A percentile compares a stretch with the other conserved stretches of the same genome.
Evolutionary conservation across 2,113 vertebrate species (phyloP).

Genomic region (Trogon surrucura): DNA sequence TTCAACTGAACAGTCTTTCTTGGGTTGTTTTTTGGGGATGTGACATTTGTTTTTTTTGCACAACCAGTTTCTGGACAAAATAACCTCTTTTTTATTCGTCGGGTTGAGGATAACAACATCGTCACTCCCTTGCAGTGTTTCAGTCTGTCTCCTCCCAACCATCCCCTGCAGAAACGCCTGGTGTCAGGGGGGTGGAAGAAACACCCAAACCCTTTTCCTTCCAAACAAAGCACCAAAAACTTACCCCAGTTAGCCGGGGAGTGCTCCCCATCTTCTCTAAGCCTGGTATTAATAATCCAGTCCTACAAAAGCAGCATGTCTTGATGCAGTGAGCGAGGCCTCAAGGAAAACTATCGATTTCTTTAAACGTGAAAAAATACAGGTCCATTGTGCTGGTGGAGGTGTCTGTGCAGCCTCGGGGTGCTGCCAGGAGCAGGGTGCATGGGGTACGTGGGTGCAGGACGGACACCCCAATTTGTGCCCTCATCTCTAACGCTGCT

Average conservation of each 20-base stretch:
- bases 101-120: not conserved
- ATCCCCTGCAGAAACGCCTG: not conserved
- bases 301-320: not conserved
- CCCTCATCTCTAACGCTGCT: not conserved
- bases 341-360: not conserved
- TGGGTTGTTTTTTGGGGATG: not conserved
- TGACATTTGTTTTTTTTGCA: not conserved
- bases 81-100: not conserved
- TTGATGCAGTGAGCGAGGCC: not conserved
- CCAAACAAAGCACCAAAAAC: not conserved
- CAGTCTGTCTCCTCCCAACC: not conserved
- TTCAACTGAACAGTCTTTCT: not conserved
- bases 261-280: not conserved
- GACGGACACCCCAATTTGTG: not conserved
- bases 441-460: accelerated
- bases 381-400: not conserved
- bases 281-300: not conserved
- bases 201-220: not conserved
- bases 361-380: not conserved
- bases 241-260: not conserved
- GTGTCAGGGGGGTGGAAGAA: not conserved
- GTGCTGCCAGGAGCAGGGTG: accelerated
- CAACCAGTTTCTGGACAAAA: not conserved
- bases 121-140: not conserved
- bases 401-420: accelerated